Evolutionary conservation across 2,797 vertebrate species (phyloP).

Genomic region (Hyperoplus lanceolatus): DNA sequence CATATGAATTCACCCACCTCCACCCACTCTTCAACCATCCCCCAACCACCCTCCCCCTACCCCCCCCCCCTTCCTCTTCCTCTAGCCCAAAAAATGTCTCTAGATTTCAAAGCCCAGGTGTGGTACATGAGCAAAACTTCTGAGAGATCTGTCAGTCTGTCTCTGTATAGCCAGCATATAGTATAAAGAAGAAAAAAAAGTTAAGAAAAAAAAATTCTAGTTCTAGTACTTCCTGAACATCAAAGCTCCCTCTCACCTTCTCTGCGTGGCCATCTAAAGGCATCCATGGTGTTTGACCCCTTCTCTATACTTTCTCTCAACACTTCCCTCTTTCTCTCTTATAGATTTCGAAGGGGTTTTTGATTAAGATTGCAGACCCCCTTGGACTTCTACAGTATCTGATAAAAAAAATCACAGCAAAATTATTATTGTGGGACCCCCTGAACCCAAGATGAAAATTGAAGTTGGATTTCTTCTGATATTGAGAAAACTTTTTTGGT

Average conservation of each 20-base stretch:
- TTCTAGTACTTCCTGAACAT: slow-evolving; percentile 85
- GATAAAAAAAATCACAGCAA: slow-evolving; percentile 63
- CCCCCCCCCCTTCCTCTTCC: slow-evolving; percentile 8
- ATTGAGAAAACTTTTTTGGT: slow-evolving; percentile 36
- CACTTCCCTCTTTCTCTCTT: slow-evolving; percentile 41
- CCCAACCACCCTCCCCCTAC: too few species aligned
- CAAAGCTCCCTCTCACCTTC: slow-evolving; percentile 84
- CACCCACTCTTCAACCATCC: too few species aligned
- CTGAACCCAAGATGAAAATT: slow-evolving; percentile 63
- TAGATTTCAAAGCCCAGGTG: slow-evolving; percentile 85
- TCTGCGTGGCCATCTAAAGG: slow-evolving; percentile 80
- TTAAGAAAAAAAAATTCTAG: slow-evolving; percentile 68
- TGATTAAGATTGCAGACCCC: slow-evolving; percentile 75
- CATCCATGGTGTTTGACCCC: slow-evolving; percentile 72
- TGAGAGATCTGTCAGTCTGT: slow-evolving; percentile 79
- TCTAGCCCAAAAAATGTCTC: slow-evolving; percentile 68
- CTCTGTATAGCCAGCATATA: slow-evolving; percentile 64
- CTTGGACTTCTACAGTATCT: slow-evolving; percentile 28
- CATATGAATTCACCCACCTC: slow-evolving; percentile 60
- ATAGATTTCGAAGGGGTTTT: slow-evolving; percentile 51
- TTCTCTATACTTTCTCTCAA: slow-evolving; percentile 49
- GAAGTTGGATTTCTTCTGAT: slow-evolving; percentile 62
- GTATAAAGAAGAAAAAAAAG: slow-evolving; percentile 68
- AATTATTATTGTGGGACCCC: slow-evolving; percentile 40
- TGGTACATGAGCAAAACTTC: slow-evolving; percentile 76